These are phyloP conservation scores for Manacus vitellinus DNA, from an alignment of 2,113 vertebrate species.

Conservation along the genomic window DNA sequence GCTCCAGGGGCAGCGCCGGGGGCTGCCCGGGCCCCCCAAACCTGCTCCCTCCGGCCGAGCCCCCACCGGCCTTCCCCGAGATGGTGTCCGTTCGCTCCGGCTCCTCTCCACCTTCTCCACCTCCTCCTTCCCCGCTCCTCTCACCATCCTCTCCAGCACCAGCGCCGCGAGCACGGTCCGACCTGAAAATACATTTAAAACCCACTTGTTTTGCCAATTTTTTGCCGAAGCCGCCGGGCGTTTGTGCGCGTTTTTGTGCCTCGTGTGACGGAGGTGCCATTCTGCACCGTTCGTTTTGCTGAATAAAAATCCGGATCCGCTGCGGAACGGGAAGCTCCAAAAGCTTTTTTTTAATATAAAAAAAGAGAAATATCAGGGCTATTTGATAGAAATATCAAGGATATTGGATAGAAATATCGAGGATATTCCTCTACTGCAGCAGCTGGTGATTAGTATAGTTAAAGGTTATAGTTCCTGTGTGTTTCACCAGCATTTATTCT, in stretches of 20 bases:
- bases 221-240: not conserved
- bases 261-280: fast-evolving
- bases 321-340: not conserved
- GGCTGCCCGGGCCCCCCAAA: not conserved
- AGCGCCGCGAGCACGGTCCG: not conserved
- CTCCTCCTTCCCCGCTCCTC: not conserved
- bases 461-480: not conserved
- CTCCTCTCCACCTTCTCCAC: not conserved
- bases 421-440: too few relatives aligned
- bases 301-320: not conserved
- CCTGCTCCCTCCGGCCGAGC: too few relatives aligned
- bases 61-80: not conserved
- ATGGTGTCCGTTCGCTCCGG: not conserved
- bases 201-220: fast-evolving
- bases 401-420: not conserved
- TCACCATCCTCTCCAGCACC: not conserved
- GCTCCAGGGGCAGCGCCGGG: not conserved
- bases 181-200: not conserved
- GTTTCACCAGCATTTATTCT: not conserved
- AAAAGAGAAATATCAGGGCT: not conserved
- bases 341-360: not conserved
- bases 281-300: not conserved
- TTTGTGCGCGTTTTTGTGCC: fast-evolving
- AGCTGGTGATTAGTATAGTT: fast-evolving
- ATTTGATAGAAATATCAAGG: not conserved